phyloP scores from a whole-genome alignment of 2,888 invertebrate species.

The Temnothorax ravouxi region DNA sequence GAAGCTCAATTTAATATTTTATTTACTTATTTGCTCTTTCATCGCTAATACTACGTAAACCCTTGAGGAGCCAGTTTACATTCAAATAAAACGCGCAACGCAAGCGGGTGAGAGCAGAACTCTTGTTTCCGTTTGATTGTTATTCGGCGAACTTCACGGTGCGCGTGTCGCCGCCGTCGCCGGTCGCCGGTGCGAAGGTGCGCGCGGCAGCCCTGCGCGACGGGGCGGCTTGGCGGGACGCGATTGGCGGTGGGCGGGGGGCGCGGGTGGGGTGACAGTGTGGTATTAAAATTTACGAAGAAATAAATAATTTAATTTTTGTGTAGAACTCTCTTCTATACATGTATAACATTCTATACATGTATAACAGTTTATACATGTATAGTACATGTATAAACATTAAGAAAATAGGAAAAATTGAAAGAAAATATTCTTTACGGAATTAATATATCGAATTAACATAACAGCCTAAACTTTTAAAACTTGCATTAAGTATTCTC shows the following conservation, averaged over 20 bases:
- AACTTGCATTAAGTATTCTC: conserved; percentile 11
- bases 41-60: not conserved
- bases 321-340: not conserved
- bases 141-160: conserved; percentile 32
- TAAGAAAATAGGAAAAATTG: not conserved
- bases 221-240: conserved; percentile 37
- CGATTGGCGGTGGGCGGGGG: not conserved
- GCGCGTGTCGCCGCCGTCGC: conserved; percentile 15
- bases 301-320: not conserved
- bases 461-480: not conserved
- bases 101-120: not conserved
- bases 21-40: not conserved
- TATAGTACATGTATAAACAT: not conserved
- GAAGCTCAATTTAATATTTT: not conserved
- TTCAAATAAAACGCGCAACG: not conserved
- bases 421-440: not conserved
- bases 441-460: conserved; percentile 34
- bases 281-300: too few relatives aligned
- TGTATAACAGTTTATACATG: too few relatives aligned
- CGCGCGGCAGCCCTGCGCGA: conserved; percentile 58
- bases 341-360: too few relatives aligned
- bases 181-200: conserved; percentile 47
- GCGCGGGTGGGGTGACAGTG: conserved; percentile 30
- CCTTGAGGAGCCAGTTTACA: not conserved
- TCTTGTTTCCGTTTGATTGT: not conserved